Conservation (phyloP, 37 sponge, comb jelly and placozoan genomes). For the Halichondria panicea region DNA sequence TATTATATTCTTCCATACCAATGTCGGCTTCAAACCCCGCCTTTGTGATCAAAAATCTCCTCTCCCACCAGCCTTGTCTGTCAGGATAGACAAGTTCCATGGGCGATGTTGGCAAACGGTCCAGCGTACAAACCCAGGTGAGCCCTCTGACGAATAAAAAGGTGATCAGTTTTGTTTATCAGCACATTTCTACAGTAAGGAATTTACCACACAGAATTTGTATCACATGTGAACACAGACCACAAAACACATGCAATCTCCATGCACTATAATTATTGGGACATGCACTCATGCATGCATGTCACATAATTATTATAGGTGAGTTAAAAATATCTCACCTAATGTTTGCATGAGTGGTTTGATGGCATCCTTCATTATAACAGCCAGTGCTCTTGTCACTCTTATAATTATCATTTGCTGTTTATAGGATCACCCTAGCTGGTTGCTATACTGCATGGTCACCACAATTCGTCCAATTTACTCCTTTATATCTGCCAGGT, state of each 20-base stretch:
- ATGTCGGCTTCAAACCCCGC: slow-evolving; percentile 99
- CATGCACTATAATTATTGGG: too few relatives aligned
- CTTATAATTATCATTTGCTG: slow-evolving; percentile 94
- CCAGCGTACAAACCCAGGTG: slow-evolving; percentile 98
- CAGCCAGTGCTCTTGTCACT: slow-evolving; percentile 92
- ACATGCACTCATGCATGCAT: too few relatives aligned
- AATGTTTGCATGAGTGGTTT: slow-evolving; percentile 98
- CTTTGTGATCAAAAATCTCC: slow-evolving; percentile 96
- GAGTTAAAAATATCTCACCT: slow-evolving; percentile 28
- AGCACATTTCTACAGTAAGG: too few relatives aligned
- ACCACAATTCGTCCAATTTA: slow-evolving; percentile 67
- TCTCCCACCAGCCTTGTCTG: slow-evolving; percentile 88
- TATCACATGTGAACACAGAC: too few relatives aligned
- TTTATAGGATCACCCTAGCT: slow-evolving; percentile 77
- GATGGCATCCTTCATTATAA: slow-evolving; percentile 96
- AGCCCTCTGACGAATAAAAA: slow-evolving; percentile 68
- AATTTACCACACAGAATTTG: not conserved
- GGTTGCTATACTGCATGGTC: slow-evolving; percentile 66
- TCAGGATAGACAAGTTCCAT: slow-evolving; percentile 98
- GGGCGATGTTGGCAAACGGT: slow-evolving; percentile 99
- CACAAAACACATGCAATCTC: too few relatives aligned
- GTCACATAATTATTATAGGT: not conserved
- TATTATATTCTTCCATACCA: slow-evolving; percentile 99
- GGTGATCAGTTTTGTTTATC: not conserved
- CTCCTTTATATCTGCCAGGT: slow-evolving; percentile 87